Conservation (phyloP, 2,113 vertebrate genomes). For the Brachypodius melanocephalos region DNA sequence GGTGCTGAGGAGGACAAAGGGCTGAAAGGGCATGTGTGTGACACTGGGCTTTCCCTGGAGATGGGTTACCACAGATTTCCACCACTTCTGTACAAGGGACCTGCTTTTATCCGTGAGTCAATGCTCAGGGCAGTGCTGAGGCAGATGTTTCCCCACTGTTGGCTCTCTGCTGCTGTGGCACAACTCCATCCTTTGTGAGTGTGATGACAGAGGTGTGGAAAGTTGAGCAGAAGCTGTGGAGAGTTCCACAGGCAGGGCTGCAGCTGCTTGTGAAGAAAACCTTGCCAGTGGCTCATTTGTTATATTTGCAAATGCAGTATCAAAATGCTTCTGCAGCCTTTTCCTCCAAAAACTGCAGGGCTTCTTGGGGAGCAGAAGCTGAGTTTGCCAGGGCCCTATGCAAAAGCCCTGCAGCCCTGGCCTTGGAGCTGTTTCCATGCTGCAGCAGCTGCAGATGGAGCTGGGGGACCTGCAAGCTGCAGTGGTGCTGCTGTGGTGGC, state of each 20-base stretch:
- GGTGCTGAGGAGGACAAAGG: neutral
- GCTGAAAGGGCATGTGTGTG: neutral
- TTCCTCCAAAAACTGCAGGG: neutral
- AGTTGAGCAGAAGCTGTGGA: neutral
- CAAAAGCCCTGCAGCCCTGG: neutral
- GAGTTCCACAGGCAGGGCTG: neutral
- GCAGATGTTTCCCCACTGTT: neutral
- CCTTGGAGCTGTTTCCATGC: neutral
- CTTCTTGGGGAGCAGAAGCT: neutral
- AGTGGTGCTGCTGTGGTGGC: neutral
- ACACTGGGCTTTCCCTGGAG: neutral
- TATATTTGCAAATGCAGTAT: neutral
- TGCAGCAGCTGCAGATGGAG: neutral
- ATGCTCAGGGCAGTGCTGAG: neutral
- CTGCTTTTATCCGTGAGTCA: rapidly evolving
- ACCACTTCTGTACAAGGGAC: rapidly evolving
- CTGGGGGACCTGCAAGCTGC: neutral
- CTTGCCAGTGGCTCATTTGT: neutral
- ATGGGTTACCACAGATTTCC: neutral
- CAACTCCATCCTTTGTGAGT: rapidly evolving
- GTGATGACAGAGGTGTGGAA: neutral
- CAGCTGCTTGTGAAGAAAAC: neutral
- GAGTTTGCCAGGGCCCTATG: rapidly evolving
- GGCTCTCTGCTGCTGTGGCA: neutral
- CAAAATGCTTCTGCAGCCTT: neutral